Percentiles rank a stretch among this genome's conserved stretches.
Evolutionary conservation across 1,140 invertebrate genomes (phyloP).

Genomic region (Lepeophtheirus salmonis): DNA sequence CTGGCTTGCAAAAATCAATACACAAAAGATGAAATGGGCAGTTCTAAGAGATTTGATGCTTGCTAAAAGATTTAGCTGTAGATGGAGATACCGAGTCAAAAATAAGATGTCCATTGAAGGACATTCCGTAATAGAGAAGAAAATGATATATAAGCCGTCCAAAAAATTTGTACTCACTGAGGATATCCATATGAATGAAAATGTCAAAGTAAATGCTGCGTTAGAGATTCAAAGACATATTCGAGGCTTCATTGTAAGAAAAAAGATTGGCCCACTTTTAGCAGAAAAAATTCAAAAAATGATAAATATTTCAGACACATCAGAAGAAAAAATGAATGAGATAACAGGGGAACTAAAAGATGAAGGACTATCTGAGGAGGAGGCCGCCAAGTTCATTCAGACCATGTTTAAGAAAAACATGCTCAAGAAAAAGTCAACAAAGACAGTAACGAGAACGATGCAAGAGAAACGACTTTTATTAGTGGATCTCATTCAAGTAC

Average conservation of each 20-base stretch:
- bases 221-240: constrained; percentile 26
- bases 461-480: not conserved
- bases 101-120: not conserved
- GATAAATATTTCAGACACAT: constrained; percentile 5
- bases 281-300: constrained; percentile 1
- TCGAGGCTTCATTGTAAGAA: constrained; percentile 19
- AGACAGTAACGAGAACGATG: not conserved
- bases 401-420: constrained; percentile 24
- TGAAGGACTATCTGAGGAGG: constrained; percentile 32
- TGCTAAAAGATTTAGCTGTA: not conserved
- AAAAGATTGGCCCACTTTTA: constrained; percentile 9
- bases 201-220: constrained; percentile 15
- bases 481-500: not conserved
- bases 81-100: constrained; percentile 7
- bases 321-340: constrained; percentile 7
- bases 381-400: constrained; percentile 29
- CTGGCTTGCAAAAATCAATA: constrained; percentile 42
- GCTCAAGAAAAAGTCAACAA: not conserved
- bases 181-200: not conserved
- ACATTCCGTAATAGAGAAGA: not conserved
- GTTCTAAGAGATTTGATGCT: constrained; percentile 40
- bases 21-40: constrained; percentile 30
- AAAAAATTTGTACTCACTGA: not conserved
- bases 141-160: not conserved
- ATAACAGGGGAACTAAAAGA: constrained; percentile 18